Base-by-base conservation (phyloP, 2,797 vertebrate species). In the Florisuga fusca region DNA sequence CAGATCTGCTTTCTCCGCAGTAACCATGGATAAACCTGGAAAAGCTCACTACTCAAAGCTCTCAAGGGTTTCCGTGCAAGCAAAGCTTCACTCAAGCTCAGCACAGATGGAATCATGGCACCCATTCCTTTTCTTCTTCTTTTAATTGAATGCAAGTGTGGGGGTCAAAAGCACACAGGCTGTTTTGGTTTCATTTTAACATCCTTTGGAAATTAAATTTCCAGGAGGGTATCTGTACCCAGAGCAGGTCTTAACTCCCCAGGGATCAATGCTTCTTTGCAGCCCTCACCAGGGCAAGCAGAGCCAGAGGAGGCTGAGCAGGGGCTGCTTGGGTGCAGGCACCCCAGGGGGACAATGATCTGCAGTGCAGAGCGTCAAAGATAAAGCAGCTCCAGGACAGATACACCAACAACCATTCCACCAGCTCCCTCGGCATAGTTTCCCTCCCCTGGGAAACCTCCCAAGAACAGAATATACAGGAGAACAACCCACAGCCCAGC, bases 291-390 rank as follows among this genome's bases (percentile, higher is more conserved):
- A 41, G 38, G 13, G 38, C 38, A 41, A 41, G 38, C 38, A 41
- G 38, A 41, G 38, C 38, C 38, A 41, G 38, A 41, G 38, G 38
- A 41, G 36, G 7, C 7, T 33, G 57, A 7, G 38, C 38, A 41
- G 38, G 27, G 18, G 22, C 50, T n/a, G 48, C 38, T 3, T 0
- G 4, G 43, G 13, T 19, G 5, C 43, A 5, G n/a, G 38, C 33
- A 48, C 41, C 9, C 0, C 0, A 8, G 12, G 4, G 15, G 26
- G 20, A 17, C 14, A 8, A 31, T 1, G 10, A 21, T 36, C 16
- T 11, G n/a, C 1, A 7, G 21, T 18, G 50, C 50, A 15, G 50
- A 73, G 12, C 27, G 59, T 41, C 14, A 6, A 2, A 15, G 12
- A 27, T 9, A 27, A 46, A 67, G 54, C 54, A 15, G 38, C 17